phyloP scores from a whole-genome alignment of 2,888 invertebrate genomes.

The Acleris emargana region DNA sequence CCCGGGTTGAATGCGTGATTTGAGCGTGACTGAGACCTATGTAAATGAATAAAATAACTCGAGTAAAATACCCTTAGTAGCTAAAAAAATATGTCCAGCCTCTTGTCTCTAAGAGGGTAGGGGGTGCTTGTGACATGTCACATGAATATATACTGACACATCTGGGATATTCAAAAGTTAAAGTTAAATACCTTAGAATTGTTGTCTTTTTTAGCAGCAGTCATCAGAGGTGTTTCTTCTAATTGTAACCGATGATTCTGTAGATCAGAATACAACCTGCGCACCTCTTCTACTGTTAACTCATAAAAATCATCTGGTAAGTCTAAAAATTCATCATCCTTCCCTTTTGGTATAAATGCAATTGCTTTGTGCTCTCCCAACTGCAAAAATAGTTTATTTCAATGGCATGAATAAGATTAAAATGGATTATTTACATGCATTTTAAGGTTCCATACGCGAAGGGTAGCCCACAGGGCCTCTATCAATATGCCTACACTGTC shows the following conservation, averaged over 20 bases:
- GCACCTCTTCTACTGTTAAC: slow-evolving; percentile 91
- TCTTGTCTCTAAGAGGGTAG: no score
- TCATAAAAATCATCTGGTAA: slow-evolving; percentile 95
- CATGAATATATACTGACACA: no score
- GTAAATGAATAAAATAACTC: no score
- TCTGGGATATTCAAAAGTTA: no score
- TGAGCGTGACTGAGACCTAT: no score
- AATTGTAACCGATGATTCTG: slow-evolving; percentile 85
- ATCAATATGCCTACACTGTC: no score
- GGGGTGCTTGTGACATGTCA: no score
- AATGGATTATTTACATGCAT: not conserved
- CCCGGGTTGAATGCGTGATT: no score
- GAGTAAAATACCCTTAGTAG: no score
- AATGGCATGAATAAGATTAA: not conserved
- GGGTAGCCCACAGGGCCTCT: no score
- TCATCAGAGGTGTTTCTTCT: slow-evolving; percentile 90
- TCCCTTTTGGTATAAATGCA: slow-evolving; percentile 85
- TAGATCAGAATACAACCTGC: slow-evolving; percentile 88
- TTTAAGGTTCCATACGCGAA: no score
- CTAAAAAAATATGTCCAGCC: no score
- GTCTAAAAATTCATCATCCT: slow-evolving; percentile 86
- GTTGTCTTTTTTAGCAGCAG: slow-evolving; percentile 66
- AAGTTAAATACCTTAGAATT: slow-evolving; percentile 43
- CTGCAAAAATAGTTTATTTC: slow-evolving; percentile 71
- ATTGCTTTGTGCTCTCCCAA: slow-evolving; percentile 90